Evolutionary conservation across 2,888 invertebrate genomes (phyloP), one percentile per base, ranked within the genome.

Genomic region (Dryobota labecula): DNA sequence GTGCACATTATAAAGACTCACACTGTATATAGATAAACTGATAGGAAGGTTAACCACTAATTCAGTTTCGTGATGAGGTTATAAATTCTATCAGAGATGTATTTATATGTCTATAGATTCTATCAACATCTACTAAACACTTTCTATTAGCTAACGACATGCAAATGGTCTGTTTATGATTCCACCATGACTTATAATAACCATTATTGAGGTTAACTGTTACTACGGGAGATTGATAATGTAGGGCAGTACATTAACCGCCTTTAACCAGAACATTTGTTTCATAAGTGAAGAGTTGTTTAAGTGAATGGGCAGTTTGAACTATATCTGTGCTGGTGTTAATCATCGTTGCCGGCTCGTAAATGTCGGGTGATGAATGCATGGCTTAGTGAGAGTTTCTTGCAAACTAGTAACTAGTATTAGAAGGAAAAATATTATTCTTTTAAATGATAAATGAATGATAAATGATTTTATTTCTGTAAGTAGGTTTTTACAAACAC

Each of bases 181-280:
- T 7, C 18, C 33, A 51, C 24, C 51, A 60, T 54, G 62, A 63
- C 64, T 76, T 68, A 68, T 68, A 68, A 68, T 65, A 82, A 68
- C 72, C 8, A 24, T 58, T 49, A 73, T 74, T 53, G 67, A 62
- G 79, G 79, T 72, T 82, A 82, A 79, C 79, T 60, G 78, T 56
- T 57, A 41, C 18, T 53, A 51, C 33, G 53, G 38, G 3, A 69
- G 49, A 73, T 73, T 43, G 33, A 70, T 81, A 54, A 76, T 67
- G 36, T 75, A 47, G 82, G 20, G 30, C 78, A 71, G 41, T 36
- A 49, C 61, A 78, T 68, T 67, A 67, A 20, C 9, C n/a, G 24
- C 51, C 45, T 15, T 67, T 67, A 57, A 65, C 38, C 61, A 8
- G 61, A 71, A n/a, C 72, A 72, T 64, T 67, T 24, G 47, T 81